Evolutionary conservation across 2,888 invertebrate species (phyloP).

Genomic region (Drosophila diplacantha): DNA sequence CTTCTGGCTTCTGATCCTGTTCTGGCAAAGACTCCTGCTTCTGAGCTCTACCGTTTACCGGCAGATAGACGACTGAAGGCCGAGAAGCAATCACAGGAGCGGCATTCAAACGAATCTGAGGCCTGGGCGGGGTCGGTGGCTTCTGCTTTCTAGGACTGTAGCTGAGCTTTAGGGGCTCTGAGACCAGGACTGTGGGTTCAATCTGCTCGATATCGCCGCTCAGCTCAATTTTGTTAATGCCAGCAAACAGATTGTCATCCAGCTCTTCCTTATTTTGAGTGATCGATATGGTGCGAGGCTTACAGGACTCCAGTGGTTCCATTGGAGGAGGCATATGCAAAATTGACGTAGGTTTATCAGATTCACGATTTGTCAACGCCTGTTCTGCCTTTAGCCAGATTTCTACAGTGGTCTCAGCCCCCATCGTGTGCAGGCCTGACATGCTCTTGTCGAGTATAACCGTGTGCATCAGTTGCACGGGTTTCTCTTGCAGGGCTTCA

Average conservation of each 20-base stretch:
- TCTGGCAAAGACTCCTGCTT: slow-evolving; percentile 6
- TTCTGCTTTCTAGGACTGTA: slow-evolving; percentile 51
- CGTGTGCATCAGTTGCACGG: slow-evolving; percentile 87
- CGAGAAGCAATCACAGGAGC: slow-evolving; percentile 30
- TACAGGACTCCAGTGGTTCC: slow-evolving; percentile 35
- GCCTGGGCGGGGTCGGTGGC: not conserved
- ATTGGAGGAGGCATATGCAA: too few relatives aligned
- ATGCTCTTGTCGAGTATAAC: slow-evolving; percentile 89
- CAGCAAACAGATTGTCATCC: slow-evolving; percentile 74
- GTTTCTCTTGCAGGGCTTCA: slow-evolving; percentile 84
- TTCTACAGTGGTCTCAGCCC: slow-evolving; percentile 88
- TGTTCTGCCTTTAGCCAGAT: slow-evolving; percentile 81
- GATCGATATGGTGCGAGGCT: slow-evolving; percentile 58
- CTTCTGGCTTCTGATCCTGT: slow-evolving; percentile 13
- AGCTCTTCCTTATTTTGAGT: slow-evolving; percentile 65
- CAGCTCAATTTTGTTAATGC: slow-evolving; percentile 72
- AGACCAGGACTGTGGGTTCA: slow-evolving; percentile 76
- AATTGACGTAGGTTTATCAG: not conserved
- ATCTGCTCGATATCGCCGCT: slow-evolving; percentile 74
- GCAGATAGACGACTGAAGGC: slow-evolving; percentile 40
- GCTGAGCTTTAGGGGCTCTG: slow-evolving; percentile 58
- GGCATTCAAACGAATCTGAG: slow-evolving; percentile 24
- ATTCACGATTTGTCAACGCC: slow-evolving; percentile 7
- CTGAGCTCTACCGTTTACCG: slow-evolving; percentile 27
- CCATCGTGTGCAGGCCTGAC: slow-evolving; percentile 90